Conservation (phyloP, 2,888 invertebrate genomes). For the Protophormia terraenovae region DNA sequence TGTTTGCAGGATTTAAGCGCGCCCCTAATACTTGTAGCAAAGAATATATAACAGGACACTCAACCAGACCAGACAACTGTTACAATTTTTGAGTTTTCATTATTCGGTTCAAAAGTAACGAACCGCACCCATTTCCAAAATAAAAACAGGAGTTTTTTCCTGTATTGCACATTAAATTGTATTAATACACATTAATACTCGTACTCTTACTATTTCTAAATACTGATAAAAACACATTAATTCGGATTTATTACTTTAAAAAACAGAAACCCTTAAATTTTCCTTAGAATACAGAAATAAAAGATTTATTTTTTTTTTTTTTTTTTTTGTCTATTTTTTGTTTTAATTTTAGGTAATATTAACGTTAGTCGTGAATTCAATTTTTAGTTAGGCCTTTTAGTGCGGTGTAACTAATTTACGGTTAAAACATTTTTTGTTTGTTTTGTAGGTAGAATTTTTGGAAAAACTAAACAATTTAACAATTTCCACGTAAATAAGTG, state of each 20-base stretch:
- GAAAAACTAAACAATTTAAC: constrained; percentile 33
- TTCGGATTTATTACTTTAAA: constrained; percentile 28
- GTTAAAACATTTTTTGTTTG: constrained; percentile 27
- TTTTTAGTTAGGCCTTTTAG: background rate
- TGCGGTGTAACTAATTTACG: constrained; percentile 48
- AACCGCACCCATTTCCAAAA: constrained; percentile 60
- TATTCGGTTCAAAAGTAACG: constrained; percentile 16
- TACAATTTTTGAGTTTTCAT: constrained; percentile 41
- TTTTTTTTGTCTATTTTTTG: background rate
- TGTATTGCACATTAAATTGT: constrained; percentile 21
- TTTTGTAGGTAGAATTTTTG: constrained; percentile 47
- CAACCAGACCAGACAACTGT: constrained; percentile 33
- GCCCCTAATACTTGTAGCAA: constrained; percentile 7
- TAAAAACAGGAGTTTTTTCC: constrained; percentile 18
- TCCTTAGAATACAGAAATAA: background rate
- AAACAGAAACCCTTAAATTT: constrained; percentile 12
- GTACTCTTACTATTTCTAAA: background rate
- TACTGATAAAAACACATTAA: constrained; percentile 13
- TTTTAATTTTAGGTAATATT: constrained; percentile 41
- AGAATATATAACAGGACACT: background rate
- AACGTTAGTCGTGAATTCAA: background rate
- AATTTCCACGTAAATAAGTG: constrained; percentile 60
- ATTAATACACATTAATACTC: constrained; percentile 28
- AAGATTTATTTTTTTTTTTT: background rate
- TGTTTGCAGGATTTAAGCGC: background rate